Evolutionary conservation across 1,140 invertebrate genomes (phyloP), one percentile per base, ranked within the genome.

Genomic region (Hypsibius dujardini): DNA sequence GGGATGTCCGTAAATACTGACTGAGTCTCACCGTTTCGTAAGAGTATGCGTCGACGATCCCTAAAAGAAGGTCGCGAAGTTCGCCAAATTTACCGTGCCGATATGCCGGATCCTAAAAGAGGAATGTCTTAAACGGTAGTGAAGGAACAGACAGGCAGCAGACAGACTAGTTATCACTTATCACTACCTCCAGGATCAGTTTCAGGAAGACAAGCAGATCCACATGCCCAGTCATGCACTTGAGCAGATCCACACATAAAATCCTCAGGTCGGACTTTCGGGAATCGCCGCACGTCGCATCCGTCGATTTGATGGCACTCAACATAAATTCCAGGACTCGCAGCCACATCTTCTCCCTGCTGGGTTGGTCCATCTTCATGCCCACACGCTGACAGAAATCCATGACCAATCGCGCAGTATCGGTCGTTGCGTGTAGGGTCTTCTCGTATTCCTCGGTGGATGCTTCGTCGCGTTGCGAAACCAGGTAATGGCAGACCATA

Each of bases 191-290:
- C 74, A 82, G 77, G 14, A 85, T 81, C 70, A 81, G 79, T 74
- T 84, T 80, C 40, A 85, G 75, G 69, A 85, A 81, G n/a, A 81
- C 79, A 42, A 82, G 80, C n/a, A 84, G 76, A 7, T 81, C 79
- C 46, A 85, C 81, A 73, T 84, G 82, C 62, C 82, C 82, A 79
- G 84, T 84, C 83, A 85, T 84, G 73, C 80, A 82, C 72, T 82
- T 84, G 28, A 85, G 73, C 2, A 85, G 77, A 75, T 83, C 80
- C 59, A 80, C 79, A 2, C 82, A 84, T 73, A 82, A 75, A 67
- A 81, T 78, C 72, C 80, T 81, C 59, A 80, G 79, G 73, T 77
- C 79, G 78, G 60, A n/a, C 45, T 42, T 67, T 42, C 59, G n/a
- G 46, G 2, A 56, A 2, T 72, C 70, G 2, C 28, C 28, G 46